Base-by-base conservation (phyloP, 2,888 invertebrate genomes). In the Matsumyia berberina region DNA sequence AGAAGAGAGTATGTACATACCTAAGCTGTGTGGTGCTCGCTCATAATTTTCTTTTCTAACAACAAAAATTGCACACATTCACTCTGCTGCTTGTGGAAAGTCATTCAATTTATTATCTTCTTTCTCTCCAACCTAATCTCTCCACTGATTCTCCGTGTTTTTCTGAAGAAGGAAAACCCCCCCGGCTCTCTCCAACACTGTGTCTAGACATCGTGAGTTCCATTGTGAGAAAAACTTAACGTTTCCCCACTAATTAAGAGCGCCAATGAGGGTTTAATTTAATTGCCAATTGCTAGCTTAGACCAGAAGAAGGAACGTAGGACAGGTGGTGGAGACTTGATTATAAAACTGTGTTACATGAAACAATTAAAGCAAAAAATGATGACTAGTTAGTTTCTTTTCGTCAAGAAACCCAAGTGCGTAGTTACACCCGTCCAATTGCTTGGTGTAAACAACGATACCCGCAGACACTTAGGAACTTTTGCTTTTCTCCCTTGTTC, bases 231-330 rank as follows among this genome's bases (percentile, higher is more conserved):
- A 31, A 44, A 24, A 37, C 17, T 79, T 72, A 72, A 64, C 57
- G 66, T 72, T 79, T 66, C 17, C 66, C 39, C 49, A 79, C 57
- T 72, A 72, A 79, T 79, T 72, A 72, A 66, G 46, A 66, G 58
- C 64, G 66, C 49, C 72, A 79, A 66, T 79, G 51, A 58, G 42
- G 64, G 39, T 66, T 66, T 51, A 57, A 79, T 70, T 72, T 57
- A 58, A 72, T 64, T 72, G 58, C 49, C 66, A 64, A 42, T 66
- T 66, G 35, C 35, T 24, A 12, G 24, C 24, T 24, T 24, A 24
- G 24, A 24, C 24, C 24, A 58, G 12, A 19, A 5, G 12, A 7
- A 11, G 5, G 7, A 2, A 0, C 0, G 7, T 8, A 5, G 7
- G 55, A 35, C 17, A 42, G 15, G 4, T 24, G 24, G n/a, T n/a